Evolutionary conservation across 2,797 vertebrate genomes (phyloP), one percentile per base, ranked within the genome.

Genomic region (Phylloscopus collybita): DNA sequence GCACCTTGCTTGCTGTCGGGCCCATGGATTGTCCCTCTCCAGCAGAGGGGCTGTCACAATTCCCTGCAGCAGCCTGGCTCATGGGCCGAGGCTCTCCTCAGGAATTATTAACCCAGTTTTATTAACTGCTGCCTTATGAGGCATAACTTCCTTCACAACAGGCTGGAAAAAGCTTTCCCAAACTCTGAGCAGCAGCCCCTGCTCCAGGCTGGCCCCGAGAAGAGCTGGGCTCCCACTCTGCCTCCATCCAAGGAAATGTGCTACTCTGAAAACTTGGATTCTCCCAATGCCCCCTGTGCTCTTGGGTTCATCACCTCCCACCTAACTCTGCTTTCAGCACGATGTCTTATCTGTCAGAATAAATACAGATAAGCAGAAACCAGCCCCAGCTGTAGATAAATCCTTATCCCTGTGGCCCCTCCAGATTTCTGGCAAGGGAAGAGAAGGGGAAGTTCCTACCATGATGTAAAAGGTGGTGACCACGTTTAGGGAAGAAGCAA

Each of bases 381-480:
- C 92, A 81, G 70, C 61, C 88, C 93, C 82, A 64, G 3, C 36
- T 59, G 80, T 12, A 34, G 76, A 86, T 34, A 86, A 96, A 69
- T 9, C 82, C n/a, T 42, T 30, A 32, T 27, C 76, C 81, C 72
- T 12, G 15, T 2, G 53, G 71, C 91, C 90, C 49, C 90, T 94
- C 65, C 82, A 34, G 72, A 74, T 71, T 86, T 84, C 74, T 76
- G 78, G 70, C 66, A 66, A 87, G 74, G 64, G 56, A 88, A 62
- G 64, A 65, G 76, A 94, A 91, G 23, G 67, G 51, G 36, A 95
- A 78, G 61, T 61, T 98, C 99, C 98, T 98, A 99, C 99, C 91
- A 98, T 99, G 93, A 99, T 98, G 87, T 99, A 99, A 98, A 99
- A 99, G 96, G 98, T 97, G 89, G 99, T 99, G 98, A 99, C 99